Conservation (phyloP, 2,113 vertebrate genomes). For the Albula glossodonta region DNA sequence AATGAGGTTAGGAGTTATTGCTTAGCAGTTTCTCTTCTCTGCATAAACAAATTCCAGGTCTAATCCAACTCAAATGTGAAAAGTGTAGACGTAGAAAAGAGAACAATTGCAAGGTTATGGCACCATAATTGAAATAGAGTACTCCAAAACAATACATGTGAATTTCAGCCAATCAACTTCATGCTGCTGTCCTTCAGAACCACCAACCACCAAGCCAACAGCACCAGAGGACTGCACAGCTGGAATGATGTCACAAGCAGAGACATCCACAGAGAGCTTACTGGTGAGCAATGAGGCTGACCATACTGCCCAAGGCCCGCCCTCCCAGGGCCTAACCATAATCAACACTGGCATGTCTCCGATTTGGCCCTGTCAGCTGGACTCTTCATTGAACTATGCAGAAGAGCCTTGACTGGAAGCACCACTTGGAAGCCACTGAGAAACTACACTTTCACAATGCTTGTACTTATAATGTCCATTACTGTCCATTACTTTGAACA, state of each 20-base stretch:
- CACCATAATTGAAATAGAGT: background rate
- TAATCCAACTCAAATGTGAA: background rate
- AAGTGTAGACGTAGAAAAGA: background rate
- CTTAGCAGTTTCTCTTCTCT: background rate
- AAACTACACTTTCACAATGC: too few relatives aligned
- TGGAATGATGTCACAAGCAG: too few relatives aligned
- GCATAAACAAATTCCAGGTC: background rate
- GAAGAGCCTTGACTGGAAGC: too few relatives aligned
- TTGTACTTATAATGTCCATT: too few relatives aligned
- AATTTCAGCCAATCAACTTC: background rate
- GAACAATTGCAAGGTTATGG: background rate
- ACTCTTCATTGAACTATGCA: too few relatives aligned
- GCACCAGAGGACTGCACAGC: background rate
- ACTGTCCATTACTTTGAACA: too few relatives aligned
- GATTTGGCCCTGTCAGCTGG: too few relatives aligned
- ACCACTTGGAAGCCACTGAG: too few relatives aligned
- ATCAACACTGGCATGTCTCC: too few relatives aligned
- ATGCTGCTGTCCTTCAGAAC: too few relatives aligned
- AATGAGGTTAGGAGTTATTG: background rate
- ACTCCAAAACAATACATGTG: background rate
- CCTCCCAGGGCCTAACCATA: too few relatives aligned
- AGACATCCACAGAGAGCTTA: background rate
- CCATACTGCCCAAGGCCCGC: too few relatives aligned
- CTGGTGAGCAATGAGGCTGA: background rate
- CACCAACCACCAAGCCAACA: background rate